Evolutionary conservation across 2,113 vertebrate species (phyloP), one percentile per base, ranked within the genome.

Genomic region (Pomatorhinus ruficollis): DNA sequence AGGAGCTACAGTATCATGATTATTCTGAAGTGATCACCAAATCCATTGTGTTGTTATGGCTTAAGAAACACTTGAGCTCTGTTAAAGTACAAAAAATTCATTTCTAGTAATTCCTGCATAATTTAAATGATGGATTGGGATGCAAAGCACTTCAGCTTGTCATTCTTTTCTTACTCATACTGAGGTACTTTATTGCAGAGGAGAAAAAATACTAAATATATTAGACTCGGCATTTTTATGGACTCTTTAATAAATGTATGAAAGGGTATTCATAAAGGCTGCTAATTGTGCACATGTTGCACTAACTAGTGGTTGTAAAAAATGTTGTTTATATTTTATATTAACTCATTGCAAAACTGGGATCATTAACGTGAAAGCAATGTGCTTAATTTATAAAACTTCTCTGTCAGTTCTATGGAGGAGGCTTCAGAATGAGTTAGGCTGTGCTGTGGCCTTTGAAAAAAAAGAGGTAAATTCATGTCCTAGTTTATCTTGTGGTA

Each of bases 61-160:
- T 97, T 98, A 96, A 97, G 94, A 97, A 98, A 96, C 91, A 90
- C 93, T 97, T 96, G 91, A 97, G 96, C 84, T 91, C 91, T 88
- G 94, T 95, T 98, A 95, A 94, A 98, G 82, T 39, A 85, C 19
- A 44, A 93, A 89, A 96, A 96, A 97, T 96, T 96, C 60, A 93
- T 97, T 98, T 97, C 87, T 89, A 96, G 94, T 96, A 95, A 97
- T 96, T 96, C 88, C 91, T 96, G 91, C 77, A 88, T 95, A 97
- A 98, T 95, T 93, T 97, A 97, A 97, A 47, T 80, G 90, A 93
- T 66, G 85, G 63, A 70, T 69, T 93, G 35, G 42, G 57, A 75
- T 57, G 61, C 66, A 95, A 94, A 96, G 31, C 49, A 89, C 94
- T 97, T 93, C 79, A 35, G 23, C 74, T 90, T 80, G 80, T 97